Conservation (phyloP, 2,797 vertebrate species). For the Spatula versicolor region DNA sequence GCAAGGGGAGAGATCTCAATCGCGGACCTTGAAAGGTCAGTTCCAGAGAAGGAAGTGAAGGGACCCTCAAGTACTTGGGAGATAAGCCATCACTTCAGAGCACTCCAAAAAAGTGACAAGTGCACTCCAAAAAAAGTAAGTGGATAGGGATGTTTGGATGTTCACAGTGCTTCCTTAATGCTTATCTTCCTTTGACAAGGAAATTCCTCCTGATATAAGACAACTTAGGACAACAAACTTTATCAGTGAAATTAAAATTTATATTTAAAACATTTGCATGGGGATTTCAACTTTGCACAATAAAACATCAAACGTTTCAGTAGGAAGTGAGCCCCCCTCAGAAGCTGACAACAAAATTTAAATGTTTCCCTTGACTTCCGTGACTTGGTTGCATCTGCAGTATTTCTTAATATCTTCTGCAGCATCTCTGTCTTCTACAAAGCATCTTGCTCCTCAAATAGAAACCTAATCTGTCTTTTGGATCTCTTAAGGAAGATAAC, state of each 20-base stretch:
- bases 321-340: not conserved
- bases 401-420: not conserved
- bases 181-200: not conserved
- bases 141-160: not conserved
- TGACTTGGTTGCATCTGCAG: not conserved
- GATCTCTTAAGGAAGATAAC: not conserved
- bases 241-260: constrained; percentile 7
- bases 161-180: not conserved
- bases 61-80: not conserved
- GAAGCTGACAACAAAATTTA: not conserved
- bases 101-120: constrained; percentile 1
- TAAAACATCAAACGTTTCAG: not conserved
- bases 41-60: not conserved
- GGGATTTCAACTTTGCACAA: not conserved
- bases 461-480: not conserved
- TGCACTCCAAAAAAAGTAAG: not conserved
- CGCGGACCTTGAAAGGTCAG: not conserved
- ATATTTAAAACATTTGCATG: not conserved
- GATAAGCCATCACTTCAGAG: constrained; percentile 17
- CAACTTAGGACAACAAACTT: not conserved
- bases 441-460: not conserved
- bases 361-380: not conserved
- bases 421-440: not conserved
- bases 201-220: not conserved
- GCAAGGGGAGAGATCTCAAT: not conserved